A percentile compares a stretch with the other conserved stretches of the same genome.
Conservation (phyloP, 2,797 vertebrate genomes). For the Chaetophractus vellerosus region DNA sequence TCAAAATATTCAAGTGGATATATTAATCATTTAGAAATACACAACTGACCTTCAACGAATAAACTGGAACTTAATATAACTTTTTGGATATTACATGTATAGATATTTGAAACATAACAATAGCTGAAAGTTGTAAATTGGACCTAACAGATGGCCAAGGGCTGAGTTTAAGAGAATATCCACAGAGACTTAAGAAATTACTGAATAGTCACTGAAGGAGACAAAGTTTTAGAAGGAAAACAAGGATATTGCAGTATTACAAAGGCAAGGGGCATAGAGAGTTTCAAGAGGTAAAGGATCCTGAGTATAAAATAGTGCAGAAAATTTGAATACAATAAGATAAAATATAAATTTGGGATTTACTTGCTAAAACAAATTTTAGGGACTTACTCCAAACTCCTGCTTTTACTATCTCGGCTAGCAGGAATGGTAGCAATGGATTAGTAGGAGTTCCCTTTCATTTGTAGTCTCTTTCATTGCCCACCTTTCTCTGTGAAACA, state of each 20-base stretch:
- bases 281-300: background rate
- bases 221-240: background rate
- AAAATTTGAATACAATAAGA: background rate
- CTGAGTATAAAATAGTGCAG: background rate
- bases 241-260: background rate
- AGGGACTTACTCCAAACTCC: background rate
- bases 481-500: constrained; percentile 59
- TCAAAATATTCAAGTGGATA: background rate
- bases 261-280: background rate
- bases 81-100: background rate
- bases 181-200: background rate
- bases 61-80: background rate
- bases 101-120: background rate
- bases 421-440: background rate
- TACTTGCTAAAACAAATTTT: background rate
- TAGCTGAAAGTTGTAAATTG: background rate
- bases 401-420: background rate
- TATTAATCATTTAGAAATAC: background rate
- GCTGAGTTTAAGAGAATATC: background rate
- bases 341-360: background rate
- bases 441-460: constrained; percentile 30
- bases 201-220: background rate
- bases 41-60: background rate
- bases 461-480: constrained; percentile 4
- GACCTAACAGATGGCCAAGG: background rate